Evolutionary conservation across 2,888 invertebrate species (phyloP).

Genomic region (Eulithis prunata): DNA sequence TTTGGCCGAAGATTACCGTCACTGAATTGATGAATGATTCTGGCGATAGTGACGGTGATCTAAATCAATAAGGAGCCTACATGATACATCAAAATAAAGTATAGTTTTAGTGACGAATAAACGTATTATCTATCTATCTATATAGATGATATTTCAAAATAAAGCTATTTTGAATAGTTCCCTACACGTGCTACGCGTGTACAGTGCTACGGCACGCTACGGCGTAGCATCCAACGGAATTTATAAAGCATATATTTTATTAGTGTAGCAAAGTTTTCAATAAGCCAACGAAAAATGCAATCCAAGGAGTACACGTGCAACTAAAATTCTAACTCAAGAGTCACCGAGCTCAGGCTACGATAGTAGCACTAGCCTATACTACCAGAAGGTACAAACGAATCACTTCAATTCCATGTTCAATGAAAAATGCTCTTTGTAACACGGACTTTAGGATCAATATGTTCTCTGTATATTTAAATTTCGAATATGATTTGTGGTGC

Average conservation of each 20-base stretch:
- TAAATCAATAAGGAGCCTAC: too few relatives aligned
- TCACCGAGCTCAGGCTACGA: slow-evolving; percentile 9
- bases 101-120: too few relatives aligned
- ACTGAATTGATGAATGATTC: too few relatives aligned
- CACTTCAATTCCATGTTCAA: not conserved
- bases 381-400: slow-evolving; percentile 1
- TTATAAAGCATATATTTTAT: slow-evolving; percentile 3
- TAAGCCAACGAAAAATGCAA: slow-evolving; percentile 31
- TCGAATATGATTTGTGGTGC: too few relatives aligned
- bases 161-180: too few relatives aligned
- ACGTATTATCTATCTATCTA: too few relatives aligned
- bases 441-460: not conserved
- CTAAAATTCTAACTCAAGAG: slow-evolving; percentile 35
- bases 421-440: not conserved
- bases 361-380: not conserved
- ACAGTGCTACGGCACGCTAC: slow-evolving; percentile 11
- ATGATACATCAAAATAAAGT: too few relatives aligned
- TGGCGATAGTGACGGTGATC: too few relatives aligned
- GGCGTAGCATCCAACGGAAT: slow-evolving; percentile 5
- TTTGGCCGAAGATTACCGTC: too few relatives aligned
- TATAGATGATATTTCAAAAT: too few relatives aligned
- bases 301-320: slow-evolving; percentile 25
- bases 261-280: slow-evolving; percentile 23
- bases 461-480: too few relatives aligned
- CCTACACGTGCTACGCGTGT: not conserved